Evolutionary conservation across 1,140 invertebrate species (phyloP).

Genomic region (Conus betulinus): DNA sequence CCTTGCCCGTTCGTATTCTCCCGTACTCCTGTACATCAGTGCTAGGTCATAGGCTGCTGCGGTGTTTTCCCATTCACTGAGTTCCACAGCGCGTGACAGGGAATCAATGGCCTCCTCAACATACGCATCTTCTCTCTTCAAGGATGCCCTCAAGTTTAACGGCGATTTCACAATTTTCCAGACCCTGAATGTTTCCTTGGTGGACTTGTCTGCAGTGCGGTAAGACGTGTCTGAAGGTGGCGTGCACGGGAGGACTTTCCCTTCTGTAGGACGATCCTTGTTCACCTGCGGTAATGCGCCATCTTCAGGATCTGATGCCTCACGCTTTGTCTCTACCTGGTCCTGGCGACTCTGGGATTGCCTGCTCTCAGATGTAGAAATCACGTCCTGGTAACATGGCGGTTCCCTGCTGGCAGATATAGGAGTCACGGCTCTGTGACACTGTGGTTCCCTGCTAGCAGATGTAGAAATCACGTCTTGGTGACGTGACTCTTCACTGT

Average conservation of each 20-base stretch:
- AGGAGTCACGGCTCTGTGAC: too few species aligned
- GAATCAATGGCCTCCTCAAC: neutral
- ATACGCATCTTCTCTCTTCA: neutral
- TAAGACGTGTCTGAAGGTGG: neutral
- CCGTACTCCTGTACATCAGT: neutral
- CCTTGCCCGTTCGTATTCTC: neutral
- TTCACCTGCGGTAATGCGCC: too few species aligned
- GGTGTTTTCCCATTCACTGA: constrained; percentile 28
- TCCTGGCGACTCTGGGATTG: too few species aligned
- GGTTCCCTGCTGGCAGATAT: too few species aligned
- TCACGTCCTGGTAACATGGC: too few species aligned
- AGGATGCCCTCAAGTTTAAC: neutral
- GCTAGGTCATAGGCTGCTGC: constrained; percentile 19
- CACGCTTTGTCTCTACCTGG: too few species aligned
- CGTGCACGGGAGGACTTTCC: neutral
- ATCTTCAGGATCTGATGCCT: too few species aligned
- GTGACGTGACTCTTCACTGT: too few species aligned
- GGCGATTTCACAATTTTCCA: constrained; percentile 23
- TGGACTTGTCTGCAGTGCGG: neutral
- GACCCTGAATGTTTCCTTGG: neutral
- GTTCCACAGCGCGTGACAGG: neutral
- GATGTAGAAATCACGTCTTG: too few species aligned
- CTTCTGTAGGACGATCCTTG: too few species aligned
- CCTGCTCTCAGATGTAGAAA: too few species aligned
- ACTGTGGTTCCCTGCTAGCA: too few species aligned